Evolutionary conservation across 2,797 vertebrate species (phyloP).

Genomic region (Manis javanica): DNA sequence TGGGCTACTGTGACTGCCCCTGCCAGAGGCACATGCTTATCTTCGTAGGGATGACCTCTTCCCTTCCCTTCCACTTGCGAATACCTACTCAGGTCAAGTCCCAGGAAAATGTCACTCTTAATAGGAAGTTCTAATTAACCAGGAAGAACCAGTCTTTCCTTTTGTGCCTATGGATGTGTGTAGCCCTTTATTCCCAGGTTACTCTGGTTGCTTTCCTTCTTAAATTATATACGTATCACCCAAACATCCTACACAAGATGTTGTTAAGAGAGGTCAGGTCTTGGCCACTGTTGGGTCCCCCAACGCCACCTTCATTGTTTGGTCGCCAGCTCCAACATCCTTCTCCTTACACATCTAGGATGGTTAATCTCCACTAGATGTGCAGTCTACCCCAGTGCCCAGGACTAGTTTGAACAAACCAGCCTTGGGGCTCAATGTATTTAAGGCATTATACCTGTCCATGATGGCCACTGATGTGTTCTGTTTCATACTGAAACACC

Average conservation of each 20-base stretch:
- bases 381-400: too few relatives aligned
- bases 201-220: not conserved
- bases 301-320: not conserved
- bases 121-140: not conserved
- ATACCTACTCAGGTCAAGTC: not conserved
- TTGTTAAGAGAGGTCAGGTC: not conserved
- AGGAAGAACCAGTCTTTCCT: not conserved
- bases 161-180: not conserved
- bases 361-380: not conserved
- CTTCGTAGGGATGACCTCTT: not conserved
- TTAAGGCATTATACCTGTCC: not conserved
- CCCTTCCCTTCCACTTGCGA: not conserved
- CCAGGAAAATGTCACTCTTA: not conserved
- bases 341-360: not conserved
- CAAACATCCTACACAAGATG: not conserved
- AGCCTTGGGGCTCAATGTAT: not conserved
- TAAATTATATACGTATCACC: not conserved
- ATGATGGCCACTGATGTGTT: not conserved
- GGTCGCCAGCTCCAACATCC: not conserved
- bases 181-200: not conserved
- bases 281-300: accelerated
- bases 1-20: not conserved
- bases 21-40: not conserved
- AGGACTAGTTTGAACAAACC: not conserved
- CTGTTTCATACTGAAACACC: not conserved